Evolutionary conservation across 2,888 invertebrate genomes (phyloP).

Genomic region (Agelastica alni): DNA sequence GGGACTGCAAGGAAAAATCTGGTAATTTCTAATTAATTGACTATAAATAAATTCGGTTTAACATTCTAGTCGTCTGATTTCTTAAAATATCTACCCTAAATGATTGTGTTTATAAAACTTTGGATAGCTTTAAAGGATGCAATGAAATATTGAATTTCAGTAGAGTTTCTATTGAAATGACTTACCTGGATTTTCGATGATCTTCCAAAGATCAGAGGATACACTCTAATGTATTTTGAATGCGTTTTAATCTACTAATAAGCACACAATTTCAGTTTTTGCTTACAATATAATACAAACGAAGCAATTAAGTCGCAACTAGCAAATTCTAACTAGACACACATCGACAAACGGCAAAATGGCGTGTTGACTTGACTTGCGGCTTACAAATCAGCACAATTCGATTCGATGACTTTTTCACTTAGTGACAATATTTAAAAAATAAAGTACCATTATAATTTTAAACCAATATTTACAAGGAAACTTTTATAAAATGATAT

Average conservation of each 20-base stretch:
- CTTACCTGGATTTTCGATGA: slow-evolving; percentile 1
- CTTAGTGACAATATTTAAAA: not conserved
- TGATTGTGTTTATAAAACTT: no score
- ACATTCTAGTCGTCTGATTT: no score
- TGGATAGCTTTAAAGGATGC: not conserved
- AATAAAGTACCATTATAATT: not conserved
- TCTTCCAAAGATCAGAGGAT: not conserved
- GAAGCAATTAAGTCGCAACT: not conserved
- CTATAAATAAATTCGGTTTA: no score
- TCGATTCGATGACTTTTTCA: not conserved
- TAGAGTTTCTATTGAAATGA: not conserved
- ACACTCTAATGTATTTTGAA: not conserved
- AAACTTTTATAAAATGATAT: slow-evolving; percentile 1
- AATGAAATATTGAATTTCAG: not conserved
- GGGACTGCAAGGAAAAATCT: no score
- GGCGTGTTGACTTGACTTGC: slow-evolving; percentile 19
- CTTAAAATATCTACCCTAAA: no score
- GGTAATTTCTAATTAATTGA: no score
- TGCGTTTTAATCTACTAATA: not conserved
- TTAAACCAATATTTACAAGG: not conserved
- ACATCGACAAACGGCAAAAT: slow-evolving; percentile 24
- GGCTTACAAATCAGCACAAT: slow-evolving; percentile 14
- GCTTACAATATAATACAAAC: not conserved
- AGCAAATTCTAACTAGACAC: slow-evolving; percentile 9
- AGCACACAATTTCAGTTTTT: slow-evolving; percentile 1